phyloP scores from a whole-genome alignment of 2,888 invertebrate species.

The Chorisops tibialis region DNA sequence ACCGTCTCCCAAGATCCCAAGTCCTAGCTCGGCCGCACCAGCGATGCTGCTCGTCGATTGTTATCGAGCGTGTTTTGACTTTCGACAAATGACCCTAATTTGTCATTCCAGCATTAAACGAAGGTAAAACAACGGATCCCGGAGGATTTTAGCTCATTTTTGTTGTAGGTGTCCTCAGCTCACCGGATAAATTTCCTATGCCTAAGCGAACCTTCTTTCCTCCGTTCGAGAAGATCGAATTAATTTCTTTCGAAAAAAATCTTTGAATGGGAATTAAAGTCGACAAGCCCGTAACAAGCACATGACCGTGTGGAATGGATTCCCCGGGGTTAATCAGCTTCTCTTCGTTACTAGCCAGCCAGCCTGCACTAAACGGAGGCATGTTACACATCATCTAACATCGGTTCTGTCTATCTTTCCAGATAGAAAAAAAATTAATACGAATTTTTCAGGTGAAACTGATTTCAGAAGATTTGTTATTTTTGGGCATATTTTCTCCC shows the following conservation, averaged over 20 bases:
- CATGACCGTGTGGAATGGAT: conserved; percentile 32
- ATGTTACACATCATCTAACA: conserved; percentile 20
- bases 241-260: conserved; percentile 17
- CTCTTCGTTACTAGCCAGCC: conserved; percentile 10
- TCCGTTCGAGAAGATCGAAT: conserved; percentile 14
- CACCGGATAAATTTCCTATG: too few relatives aligned
- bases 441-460: not conserved
- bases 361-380: conserved; percentile 17
- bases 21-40: not conserved
- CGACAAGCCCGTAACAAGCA: conserved; percentile 23
- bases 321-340: conserved; percentile 26
- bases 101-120: conserved; percentile 29
- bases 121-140: conserved; percentile 20
- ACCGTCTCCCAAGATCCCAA: not conserved
- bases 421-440: not conserved
- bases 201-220: conserved; percentile 3
- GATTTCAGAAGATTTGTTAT: not conserved
- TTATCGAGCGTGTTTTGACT: conserved; percentile 34
- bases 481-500: not conserved
- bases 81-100: conserved; percentile 33
- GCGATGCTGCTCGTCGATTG: conserved; percentile 28
- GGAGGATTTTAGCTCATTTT: too few relatives aligned
- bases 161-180: conserved; percentile 9
- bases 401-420: too few relatives aligned
- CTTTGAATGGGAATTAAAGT: conserved; percentile 6